Base-by-base conservation (phyloP, 2,888 invertebrate genomes). In the Colletes collaris region DNA sequence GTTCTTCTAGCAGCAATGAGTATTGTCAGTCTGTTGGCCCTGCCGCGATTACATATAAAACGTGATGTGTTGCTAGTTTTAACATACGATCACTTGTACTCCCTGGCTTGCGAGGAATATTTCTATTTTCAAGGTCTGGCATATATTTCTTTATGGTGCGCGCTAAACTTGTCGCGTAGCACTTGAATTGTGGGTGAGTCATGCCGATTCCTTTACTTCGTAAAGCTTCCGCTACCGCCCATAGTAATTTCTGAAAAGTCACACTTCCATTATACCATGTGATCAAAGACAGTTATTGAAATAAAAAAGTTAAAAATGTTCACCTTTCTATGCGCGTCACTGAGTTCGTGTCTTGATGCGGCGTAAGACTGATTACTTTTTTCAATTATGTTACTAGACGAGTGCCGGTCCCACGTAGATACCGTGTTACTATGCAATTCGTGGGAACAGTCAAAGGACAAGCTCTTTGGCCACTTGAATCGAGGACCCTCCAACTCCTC, bases 171-270 rank as follows among this genome's bases (percentile, higher is more conserved):
- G 96, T 94, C 3, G 96, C 97, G 90, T 95, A 96, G 79, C 95
- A 94, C 72, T 96, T 95, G 93, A 97, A 97, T 56, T 95, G 94
- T 0, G 95, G 94, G 86, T 97, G 96, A 0, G 94, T 94, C 93
- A 95, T 94, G 0, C 95, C 95, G 89, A 97, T 95, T 55, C 96
- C 96, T 91, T 96, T 96, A 40, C 94, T 94, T 58, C 96, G 95
- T 19, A 97, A 93, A 0, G 97, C 96, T 89, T 96, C 96, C 3
- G 97, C 96, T 4, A 97, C 96, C 0, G 97, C 97, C 97, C 97
- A 97, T 19, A 97, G 93, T 40, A 97, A 93, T 94, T 97, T 97
- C 96, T 96, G 91, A 60, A 93, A 92, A 77, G 52, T 27, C 67
- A 64, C 63, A 74, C 72, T 56, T 59, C 6, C 6, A 46, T 63